These are phyloP conservation scores for Drosophila sp. DNA, from an alignment of 1,140 invertebrate genomes.

Conservation along the genomic window DNA sequence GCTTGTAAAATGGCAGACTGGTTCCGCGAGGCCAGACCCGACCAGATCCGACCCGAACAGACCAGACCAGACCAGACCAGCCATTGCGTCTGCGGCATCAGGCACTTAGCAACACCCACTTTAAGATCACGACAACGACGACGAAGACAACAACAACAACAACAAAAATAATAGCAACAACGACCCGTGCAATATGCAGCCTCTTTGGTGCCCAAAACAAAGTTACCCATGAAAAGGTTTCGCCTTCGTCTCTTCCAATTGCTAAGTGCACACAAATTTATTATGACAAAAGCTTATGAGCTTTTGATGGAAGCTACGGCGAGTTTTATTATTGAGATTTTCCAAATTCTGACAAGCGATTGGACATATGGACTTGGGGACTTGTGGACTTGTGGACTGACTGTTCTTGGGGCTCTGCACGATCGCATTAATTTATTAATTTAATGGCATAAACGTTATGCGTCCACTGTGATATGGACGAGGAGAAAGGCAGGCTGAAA, in stretches of 20 bases:
- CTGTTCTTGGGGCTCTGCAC: constrained; percentile 40
- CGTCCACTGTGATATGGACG: constrained; percentile 22
- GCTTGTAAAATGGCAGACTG: constrained; percentile 80
- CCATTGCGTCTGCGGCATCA: constrained; percentile 76
- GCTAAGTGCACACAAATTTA: constrained; percentile 53
- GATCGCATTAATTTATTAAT: constrained; percentile 85
- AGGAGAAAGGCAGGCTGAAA: too few species aligned
- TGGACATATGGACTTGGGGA: constrained; percentile 42
- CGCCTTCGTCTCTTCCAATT: constrained; percentile 5
- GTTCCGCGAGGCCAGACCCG: constrained; percentile 37
- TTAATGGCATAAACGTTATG: constrained; percentile 84
- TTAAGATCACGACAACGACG: constrained; percentile 70
- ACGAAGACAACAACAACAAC: constrained; percentile 29
- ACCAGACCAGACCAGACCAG: constrained; percentile 42
- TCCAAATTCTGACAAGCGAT: constrained; percentile 69
- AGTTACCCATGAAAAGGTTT: not conserved
- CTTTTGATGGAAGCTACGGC: constrained; percentile 44
- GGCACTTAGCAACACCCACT: constrained; percentile 82
- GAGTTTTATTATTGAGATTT: constrained; percentile 74
- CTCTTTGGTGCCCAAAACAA: constrained; percentile 5
- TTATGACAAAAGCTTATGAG: constrained; percentile 64
- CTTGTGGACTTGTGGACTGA: constrained; percentile 13
- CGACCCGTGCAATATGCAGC: constrained; percentile 38
- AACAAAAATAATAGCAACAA: constrained; percentile 4
- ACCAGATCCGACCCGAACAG: constrained; percentile 2